Conservation (phyloP, 2,797 vertebrate species). For the Sus cebifrons region DNA sequence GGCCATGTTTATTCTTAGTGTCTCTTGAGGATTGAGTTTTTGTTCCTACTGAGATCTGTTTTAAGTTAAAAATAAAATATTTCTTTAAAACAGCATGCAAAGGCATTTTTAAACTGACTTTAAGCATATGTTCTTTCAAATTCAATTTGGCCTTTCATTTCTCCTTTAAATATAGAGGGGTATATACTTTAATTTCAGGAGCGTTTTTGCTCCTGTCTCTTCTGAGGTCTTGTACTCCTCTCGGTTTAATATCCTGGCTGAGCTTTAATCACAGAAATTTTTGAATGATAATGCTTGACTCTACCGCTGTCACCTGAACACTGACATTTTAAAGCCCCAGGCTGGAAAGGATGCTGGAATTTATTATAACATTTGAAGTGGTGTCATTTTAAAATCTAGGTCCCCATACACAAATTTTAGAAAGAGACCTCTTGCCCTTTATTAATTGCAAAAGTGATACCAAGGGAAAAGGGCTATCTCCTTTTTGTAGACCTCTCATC, state of each 20-base stretch:
- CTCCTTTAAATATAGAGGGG: neutral
- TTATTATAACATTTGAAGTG: conserved; percentile 62
- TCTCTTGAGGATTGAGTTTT: neutral
- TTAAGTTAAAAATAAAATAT: neutral
- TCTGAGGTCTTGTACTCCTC: neutral
- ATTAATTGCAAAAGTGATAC: conserved; percentile 72
- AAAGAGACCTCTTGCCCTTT: conserved; percentile 76
- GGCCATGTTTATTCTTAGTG: neutral
- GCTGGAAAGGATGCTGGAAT: conserved; percentile 50
- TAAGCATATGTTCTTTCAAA: neutral
- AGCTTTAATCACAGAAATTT: conserved; percentile 57
- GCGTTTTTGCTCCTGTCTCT: neutral
- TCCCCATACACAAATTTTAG: conserved; percentile 54
- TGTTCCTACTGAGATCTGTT: neutral
- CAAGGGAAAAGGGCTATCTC: neutral
- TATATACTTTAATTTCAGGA: neutral
- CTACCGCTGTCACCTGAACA: neutral
- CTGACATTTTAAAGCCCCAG: conserved; percentile 60
- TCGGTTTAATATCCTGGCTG: conserved; percentile 12
- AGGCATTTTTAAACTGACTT: neutral
- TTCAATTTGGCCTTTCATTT: neutral
- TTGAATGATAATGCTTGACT: conserved; percentile 6
- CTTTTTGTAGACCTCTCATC: neutral
- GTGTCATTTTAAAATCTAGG: conserved; percentile 64
- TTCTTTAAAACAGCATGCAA: neutral